These are phyloP conservation scores for Prunella fulvescens DNA, from an alignment of 2,113 vertebrate genomes.

Conservation along the genomic window DNA sequence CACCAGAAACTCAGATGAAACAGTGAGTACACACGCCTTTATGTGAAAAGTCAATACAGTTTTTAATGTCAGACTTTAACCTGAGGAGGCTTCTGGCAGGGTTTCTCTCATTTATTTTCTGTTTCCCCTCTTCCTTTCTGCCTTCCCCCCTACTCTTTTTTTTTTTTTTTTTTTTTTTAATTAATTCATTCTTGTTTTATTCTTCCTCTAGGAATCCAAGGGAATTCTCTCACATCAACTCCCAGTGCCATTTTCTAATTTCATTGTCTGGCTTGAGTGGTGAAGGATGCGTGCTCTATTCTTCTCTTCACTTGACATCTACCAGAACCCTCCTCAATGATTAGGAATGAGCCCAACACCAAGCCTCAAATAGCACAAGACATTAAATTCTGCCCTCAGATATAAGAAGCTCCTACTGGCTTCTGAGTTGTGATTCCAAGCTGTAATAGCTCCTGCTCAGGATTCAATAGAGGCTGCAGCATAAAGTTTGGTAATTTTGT, in stretches of 20 bases:
- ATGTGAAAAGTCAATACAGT: background rate
- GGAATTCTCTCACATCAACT: slow-evolving; percentile 42
- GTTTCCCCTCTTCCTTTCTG: background rate
- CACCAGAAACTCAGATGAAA: background rate
- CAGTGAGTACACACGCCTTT: background rate
- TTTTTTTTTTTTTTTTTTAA: background rate
- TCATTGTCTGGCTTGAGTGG: slow-evolving; percentile 32
- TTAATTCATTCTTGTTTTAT: slow-evolving; percentile 19
- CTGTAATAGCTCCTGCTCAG: background rate
- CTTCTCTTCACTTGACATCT: slow-evolving; percentile 56
- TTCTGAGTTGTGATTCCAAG: background rate
- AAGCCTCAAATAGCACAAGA: background rate
- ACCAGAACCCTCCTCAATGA: slow-evolving; percentile 34
- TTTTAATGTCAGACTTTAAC: slow-evolving; percentile 20
- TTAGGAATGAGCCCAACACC: slow-evolving; percentile 24
- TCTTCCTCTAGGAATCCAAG: slow-evolving; percentile 20
- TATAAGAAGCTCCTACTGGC: background rate
- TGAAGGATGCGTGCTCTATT: slow-evolving; percentile 13
- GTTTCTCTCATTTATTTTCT: background rate
- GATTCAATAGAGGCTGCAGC: background rate
- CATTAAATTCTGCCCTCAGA: slow-evolving; percentile 3
- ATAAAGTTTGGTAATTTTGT: background rate
- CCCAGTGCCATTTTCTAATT: slow-evolving; percentile 34
- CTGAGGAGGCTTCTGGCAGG: background rate
- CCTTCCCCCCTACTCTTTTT: fast-evolving